Base-by-base conservation (phyloP, 1,140 invertebrate species). In the Hypsibius dujardini region DNA sequence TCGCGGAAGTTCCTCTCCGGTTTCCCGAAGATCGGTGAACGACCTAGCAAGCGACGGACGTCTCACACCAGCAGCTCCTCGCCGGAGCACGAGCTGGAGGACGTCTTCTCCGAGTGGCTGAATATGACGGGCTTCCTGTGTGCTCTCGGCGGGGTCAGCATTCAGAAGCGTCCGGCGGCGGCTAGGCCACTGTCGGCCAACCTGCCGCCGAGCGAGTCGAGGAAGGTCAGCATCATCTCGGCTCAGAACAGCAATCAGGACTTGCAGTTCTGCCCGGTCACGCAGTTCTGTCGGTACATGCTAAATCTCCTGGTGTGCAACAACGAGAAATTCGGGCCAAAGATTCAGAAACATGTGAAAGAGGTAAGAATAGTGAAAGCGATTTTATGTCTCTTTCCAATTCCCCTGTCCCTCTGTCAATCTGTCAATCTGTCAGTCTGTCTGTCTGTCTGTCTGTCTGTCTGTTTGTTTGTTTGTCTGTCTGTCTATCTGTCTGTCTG, bases 61-160 rank as follows among this genome's bases (percentile, higher is more conserved):
- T 90, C 90, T 0, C 91, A 96, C 79, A 92, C 95, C 77, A 92
- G 87, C 76, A 90, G 78, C 12, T 56, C 50, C 50, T 56, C 50
- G 7, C 50, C 88, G n/a, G 94, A 97, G 78, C 92, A 96, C 78
- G 93, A 97, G 77, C 80, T 95, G 40, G 93, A 96, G 81, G 87
- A 56, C 50, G 70, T 67, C 28, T 73, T 73, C 2, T 46, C 3
- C 78, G 94, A 97, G 79, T 98, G 95, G 95, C 92, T 92, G 1
- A 96, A 97, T 76, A 97, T 97, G 89, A 97, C 93, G 0, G 94
- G 93, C 14, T 97, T 98, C 76, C 81, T 97, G 1, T 90, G 91
- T 78, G 89, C 94, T 1, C 81, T 97, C 1, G 94, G 94, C 62
- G 92, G 92, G 1, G 92, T 97, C 15, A 92, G 92, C 75, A 79